Base-by-base conservation (phyloP, 2,797 vertebrate genomes). In the Cirrhinus mrigala region DNA sequence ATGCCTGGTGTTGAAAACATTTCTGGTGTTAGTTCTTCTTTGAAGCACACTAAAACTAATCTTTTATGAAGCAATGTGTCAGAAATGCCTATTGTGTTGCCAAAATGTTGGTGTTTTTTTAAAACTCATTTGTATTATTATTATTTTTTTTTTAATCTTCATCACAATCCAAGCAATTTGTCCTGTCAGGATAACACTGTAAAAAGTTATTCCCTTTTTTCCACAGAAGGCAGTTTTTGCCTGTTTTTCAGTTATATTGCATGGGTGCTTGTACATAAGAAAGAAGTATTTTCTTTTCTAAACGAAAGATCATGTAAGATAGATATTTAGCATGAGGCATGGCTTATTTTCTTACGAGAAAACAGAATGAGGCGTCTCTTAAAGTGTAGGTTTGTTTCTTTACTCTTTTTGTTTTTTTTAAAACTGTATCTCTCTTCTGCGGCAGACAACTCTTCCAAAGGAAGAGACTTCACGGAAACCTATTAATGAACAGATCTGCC, bases 281-380 rank as follows among this genome's bases (percentile, higher is more conserved):
- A 95, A 95, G 94, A 94, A 92, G 92, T 93, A 95, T 97, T 97
- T 97, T 87, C 94, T 96, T 97, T 96, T 88, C 94, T 94, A 94
- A 97, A 97, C 97, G 96, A 97, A 96, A 98, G 96, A 98, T 97
- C 96, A 97, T 98, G 97, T 99, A 98, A 97, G 96, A 98, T 98
- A 98, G 98, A 98, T 99, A 98, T 99, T 98, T 99, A 99, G 98
- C 98, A 99, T 99, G 98, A 98, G 98, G 98, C 98, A 99, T 99
- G 98, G 97, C 97, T 98, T 99, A 98, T 99, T 99, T 99, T 99
- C 98, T 97, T 99, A 99, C 97, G 96, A 96, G 96, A 98, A 97
- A 97, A 96, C 96, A 95, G 97, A 98, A 96, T 97, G 95, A 96
- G 95, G 96, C 74, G 4, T 74, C 97, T 97, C 97, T 97, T 96